Conservation (phyloP, 2,888 invertebrate genomes). For the Oxyteleia sp. region DNA sequence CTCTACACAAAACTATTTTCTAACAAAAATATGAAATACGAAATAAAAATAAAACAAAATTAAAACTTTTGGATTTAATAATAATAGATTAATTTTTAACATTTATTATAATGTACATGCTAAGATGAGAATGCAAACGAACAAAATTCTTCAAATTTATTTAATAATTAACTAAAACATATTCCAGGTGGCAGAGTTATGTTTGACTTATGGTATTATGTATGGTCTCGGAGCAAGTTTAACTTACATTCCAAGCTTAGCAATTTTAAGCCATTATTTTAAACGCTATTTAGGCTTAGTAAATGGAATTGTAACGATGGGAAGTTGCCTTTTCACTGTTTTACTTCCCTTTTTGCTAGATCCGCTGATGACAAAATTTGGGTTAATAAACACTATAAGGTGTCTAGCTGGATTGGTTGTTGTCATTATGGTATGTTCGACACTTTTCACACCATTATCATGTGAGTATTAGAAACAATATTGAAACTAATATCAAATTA, state of each 20-base stretch:
- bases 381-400: constrained; percentile 90
- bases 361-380: constrained; percentile 89
- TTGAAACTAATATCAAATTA: background rate
- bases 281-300: constrained; percentile 94
- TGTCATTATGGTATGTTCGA: constrained; percentile 91
- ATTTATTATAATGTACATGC: too few relatives aligned
- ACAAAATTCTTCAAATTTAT: too few relatives aligned
- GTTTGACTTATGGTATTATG: constrained; percentile 95
- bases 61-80: too few relatives aligned
- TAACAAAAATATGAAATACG: too few relatives aligned
- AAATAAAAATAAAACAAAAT: too few relatives aligned
- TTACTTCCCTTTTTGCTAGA: constrained; percentile 92
- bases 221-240: constrained; percentile 96
- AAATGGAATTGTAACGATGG: constrained; percentile 96
- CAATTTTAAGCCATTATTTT: constrained; percentile 97
- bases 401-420: constrained; percentile 91
- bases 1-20: too few relatives aligned
- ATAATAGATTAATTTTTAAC: too few relatives aligned
- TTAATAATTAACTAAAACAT: too few relatives aligned
- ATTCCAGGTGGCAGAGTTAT: constrained; percentile 91
- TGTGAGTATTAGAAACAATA: constrained; percentile 79
- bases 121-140: too few relatives aligned
- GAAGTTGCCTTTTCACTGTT: constrained; percentile 96
- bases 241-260: constrained; percentile 96
- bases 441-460: constrained; percentile 92